Conservation (phyloP, 2,113 vertebrate genomes). For the Neotragus moschatus region DNA sequence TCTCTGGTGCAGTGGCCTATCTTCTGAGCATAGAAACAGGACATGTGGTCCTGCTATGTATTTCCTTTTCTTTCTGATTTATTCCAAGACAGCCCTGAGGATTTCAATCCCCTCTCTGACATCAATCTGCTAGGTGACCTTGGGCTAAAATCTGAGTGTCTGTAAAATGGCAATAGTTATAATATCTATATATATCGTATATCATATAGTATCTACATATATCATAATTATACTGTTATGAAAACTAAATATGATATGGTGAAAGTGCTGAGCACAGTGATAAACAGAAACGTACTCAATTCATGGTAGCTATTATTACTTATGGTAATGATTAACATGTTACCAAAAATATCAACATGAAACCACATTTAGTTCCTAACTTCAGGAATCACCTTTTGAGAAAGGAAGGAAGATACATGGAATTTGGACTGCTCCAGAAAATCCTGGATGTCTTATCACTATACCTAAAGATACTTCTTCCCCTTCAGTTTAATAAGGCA, state of each 20-base stretch:
- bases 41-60: neutral
- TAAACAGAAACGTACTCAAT: neutral
- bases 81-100: neutral
- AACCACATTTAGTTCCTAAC: constrained; percentile 7
- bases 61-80: constrained; percentile 18
- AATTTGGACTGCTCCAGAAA: constrained; percentile 28
- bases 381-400: neutral
- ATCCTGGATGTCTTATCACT: constrained; percentile 3
- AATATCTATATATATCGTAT: neutral
- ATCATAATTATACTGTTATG: neutral
- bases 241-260: constrained; percentile 25
- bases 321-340: neutral
- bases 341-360: constrained; percentile 19
- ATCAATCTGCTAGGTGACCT: neutral
- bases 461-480: neutral
- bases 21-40: neutral
- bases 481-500: constrained; percentile 38
- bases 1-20: neutral
- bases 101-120: neutral
- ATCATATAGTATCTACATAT: neutral
- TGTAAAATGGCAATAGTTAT: neutral
- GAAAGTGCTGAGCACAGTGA: neutral
- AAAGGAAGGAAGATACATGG: neutral
- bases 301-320: neutral
- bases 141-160: neutral